Percentiles rank a stretch among this genome's conserved stretches.
These are phyloP conservation scores for Oenanthe oenanthe DNA, from an alignment of 2,113 vertebrate species.

Conservation along the genomic window DNA sequence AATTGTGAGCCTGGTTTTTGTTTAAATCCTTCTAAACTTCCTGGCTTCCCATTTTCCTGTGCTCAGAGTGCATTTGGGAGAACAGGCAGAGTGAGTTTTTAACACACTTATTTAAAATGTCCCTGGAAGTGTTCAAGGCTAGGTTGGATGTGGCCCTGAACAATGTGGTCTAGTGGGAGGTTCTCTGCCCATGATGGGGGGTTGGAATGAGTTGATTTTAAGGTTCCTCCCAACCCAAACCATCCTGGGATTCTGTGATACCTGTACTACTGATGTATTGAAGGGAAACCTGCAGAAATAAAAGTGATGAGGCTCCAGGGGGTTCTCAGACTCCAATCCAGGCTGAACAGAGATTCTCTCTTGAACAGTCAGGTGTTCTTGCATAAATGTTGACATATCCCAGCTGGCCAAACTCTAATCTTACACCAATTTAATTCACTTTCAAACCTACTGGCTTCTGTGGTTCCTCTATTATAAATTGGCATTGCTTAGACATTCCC, in stretches of 20 bases:
- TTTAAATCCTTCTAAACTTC: not conserved
- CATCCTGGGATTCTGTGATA: not conserved
- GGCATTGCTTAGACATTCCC: not conserved
- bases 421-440: not conserved
- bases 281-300: not conserved
- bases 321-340: not conserved
- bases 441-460: not conserved
- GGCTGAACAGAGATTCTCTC: not conserved
- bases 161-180: not conserved
- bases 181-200: not conserved
- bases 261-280: not conserved
- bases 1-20: not conserved
- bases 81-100: not conserved
- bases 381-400: not conserved
- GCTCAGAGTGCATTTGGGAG: not conserved
- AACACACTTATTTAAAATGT: not conserved
- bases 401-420: not conserved
- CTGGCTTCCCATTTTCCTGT: not conserved
- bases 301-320: not conserved
- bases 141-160: not conserved
- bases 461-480: not conserved
- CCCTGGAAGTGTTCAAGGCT: not conserved
- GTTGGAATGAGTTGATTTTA: not conserved
- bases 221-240: not conserved
- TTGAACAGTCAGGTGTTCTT: not conserved